Percentiles rank a stretch among this genome's conserved stretches.
Evolutionary conservation across 1,140 invertebrate species (phyloP).

Genomic region (Drosophila saltans): DNA sequence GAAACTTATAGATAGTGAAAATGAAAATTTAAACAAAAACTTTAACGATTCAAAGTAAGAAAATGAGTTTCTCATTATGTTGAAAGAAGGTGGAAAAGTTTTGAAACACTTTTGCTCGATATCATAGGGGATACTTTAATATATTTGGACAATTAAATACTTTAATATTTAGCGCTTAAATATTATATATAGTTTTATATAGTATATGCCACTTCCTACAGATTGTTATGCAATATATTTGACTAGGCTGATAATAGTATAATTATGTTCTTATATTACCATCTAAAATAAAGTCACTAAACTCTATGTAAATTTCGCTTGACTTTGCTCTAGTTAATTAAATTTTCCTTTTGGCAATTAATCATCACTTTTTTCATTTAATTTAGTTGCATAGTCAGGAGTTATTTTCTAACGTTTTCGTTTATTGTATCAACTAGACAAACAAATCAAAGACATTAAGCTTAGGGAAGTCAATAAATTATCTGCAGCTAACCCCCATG

Average conservation of each 20-base stretch:
- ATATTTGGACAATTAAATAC: too few relatives aligned
- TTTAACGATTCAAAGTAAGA: not conserved
- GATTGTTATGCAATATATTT: too few relatives aligned
- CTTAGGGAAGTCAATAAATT: constrained; percentile 2
- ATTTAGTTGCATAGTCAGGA: not conserved
- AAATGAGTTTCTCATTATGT: not conserved
- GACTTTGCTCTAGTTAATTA: constrained; percentile 1
- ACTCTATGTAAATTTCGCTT: not conserved
- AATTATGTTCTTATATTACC: too few relatives aligned
- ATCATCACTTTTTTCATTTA: not conserved
- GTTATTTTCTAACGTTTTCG: not conserved
- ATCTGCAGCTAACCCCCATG: not conserved
- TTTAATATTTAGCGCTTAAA: too few relatives aligned
- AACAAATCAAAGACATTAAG: constrained; percentile 23
- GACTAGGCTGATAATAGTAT: too few relatives aligned
- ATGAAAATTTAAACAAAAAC: not conserved
- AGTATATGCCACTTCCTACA: too few relatives aligned
- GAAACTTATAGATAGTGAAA: not conserved
- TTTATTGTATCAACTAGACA: constrained; percentile 11
- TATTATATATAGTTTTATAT: too few relatives aligned
- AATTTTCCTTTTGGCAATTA: constrained; percentile 12
- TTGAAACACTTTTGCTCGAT: too few relatives aligned
- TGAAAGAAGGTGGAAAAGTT: too few relatives aligned
- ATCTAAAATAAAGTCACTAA: too few relatives aligned
- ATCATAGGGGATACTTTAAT: too few relatives aligned